Conservation (phyloP, 2,113 vertebrate genomes). For the Lanius ludovicianus region DNA sequence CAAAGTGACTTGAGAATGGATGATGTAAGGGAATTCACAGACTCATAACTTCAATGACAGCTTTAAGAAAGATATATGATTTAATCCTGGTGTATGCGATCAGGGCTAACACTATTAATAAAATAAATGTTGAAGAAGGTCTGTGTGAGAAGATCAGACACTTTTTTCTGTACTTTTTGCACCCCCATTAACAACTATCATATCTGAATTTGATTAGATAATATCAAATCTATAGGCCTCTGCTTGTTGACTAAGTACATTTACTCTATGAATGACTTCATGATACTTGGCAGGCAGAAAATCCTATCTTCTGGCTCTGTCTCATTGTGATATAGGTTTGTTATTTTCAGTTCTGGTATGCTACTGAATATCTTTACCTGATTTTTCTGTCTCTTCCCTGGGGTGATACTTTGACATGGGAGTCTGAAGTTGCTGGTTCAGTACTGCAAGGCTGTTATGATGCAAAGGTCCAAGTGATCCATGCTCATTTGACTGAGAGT, state of each 20-base stretch:
- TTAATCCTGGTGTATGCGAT: neutral
- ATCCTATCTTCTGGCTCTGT: neutral
- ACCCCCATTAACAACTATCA: neutral
- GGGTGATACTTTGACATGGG: neutral
- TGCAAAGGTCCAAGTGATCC: neutral
- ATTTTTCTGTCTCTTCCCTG: neutral
- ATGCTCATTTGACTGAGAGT: neutral
- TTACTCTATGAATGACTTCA: neutral
- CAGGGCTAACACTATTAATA: neutral
- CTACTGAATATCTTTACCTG: neutral
- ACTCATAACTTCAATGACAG: neutral
- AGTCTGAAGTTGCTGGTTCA: neutral
- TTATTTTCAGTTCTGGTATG: neutral
- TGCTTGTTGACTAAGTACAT: neutral
- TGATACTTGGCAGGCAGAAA: neutral
- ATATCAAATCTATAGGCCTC: neutral
- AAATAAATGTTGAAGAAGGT: neutral
- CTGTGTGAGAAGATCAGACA: neutral
- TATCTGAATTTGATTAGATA: neutral
- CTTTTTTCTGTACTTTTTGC: neutral
- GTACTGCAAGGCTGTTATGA: neutral
- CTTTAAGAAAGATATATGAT: neutral
- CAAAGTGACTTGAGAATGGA: neutral
- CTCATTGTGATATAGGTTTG: neutral
- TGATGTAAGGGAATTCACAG: neutral